These are phyloP conservation scores for Schizopygopsis pylzovi DNA, from an alignment of 2,797 vertebrate genomes.

Conservation along the genomic window DNA sequence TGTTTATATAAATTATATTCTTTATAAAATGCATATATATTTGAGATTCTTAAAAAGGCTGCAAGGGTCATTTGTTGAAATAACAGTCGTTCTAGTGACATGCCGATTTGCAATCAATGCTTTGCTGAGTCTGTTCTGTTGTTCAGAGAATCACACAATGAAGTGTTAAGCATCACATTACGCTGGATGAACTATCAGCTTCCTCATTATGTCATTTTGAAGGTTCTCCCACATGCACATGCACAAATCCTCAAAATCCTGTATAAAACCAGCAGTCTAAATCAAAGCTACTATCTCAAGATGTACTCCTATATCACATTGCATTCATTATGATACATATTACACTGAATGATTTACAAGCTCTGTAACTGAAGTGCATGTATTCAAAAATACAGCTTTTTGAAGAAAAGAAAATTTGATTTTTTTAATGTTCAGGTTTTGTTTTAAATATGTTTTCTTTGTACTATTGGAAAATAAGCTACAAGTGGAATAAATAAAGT, in stretches of 20 bases:
- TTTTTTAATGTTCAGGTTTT: conserved; percentile 64
- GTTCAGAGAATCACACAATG: background rate
- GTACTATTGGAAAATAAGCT: conserved; percentile 77
- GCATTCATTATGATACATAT: conserved; percentile 63
- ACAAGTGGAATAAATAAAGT: conserved; percentile 76
- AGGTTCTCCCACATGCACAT: background rate
- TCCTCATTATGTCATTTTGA: background rate
- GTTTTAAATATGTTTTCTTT: conserved; percentile 41
- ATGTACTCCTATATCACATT: conserved; percentile 46
- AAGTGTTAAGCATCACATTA: background rate
- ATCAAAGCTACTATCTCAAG: conserved; percentile 32
- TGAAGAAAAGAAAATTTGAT: conserved; percentile 54
- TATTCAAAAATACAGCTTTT: conserved; percentile 65
- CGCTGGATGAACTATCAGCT: background rate
- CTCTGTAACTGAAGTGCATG: conserved; percentile 64
- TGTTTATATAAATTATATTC: background rate
- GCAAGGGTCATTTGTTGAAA: background rate
- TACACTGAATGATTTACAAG: conserved; percentile 67
- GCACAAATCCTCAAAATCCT: conserved; percentile 46
- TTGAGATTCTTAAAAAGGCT: background rate
- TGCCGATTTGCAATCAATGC: background rate
- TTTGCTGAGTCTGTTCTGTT: background rate
- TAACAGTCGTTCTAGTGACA: background rate
- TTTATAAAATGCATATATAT: background rate
- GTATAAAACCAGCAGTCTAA: background rate